phyloP scores from a whole-genome alignment of 2,888 invertebrate species.

The Ectemnius cavifrons region DNA sequence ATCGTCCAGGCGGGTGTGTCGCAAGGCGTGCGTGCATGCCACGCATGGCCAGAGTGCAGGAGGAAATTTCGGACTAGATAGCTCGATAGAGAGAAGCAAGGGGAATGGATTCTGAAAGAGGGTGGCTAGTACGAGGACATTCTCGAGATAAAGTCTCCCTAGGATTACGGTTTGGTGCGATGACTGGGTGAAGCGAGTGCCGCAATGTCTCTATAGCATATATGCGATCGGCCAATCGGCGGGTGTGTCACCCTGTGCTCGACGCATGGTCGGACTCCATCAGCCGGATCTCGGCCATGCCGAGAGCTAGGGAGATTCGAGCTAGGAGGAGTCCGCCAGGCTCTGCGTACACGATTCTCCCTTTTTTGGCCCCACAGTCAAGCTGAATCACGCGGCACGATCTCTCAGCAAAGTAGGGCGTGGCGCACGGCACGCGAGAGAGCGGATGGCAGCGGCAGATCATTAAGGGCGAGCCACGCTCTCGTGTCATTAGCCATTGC shows the following conservation, averaged over 20 bases:
- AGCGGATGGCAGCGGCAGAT: neutral
- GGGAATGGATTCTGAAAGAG: constrained; percentile 19
- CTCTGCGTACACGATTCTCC: neutral
- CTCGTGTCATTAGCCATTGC: constrained; percentile 1
- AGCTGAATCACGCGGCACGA: constrained; percentile 22
- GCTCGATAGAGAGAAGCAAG: constrained; percentile 22
- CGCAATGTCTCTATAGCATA: constrained; percentile 59
- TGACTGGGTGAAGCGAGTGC: constrained; percentile 37
- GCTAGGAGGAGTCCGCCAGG: too few relatives aligned
- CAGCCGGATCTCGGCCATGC: constrained; percentile 16
- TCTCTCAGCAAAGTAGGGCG: constrained; percentile 33
- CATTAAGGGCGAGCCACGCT: neutral
- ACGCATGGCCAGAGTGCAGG: constrained; percentile 51
- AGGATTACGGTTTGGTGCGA: constrained; percentile 21
- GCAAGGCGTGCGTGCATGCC: constrained; percentile 34
- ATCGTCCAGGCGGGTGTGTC: constrained; percentile 55
- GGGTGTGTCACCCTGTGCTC: constrained; percentile 58
- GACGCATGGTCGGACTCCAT: constrained; percentile 49
- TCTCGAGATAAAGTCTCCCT: neutral
- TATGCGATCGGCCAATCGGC: constrained; percentile 48
- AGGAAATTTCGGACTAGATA: constrained; percentile 20
- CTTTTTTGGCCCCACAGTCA: constrained; percentile 7
- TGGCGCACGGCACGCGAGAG: constrained; percentile 37
- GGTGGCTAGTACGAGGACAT: neutral
- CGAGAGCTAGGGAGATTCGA: constrained; percentile 9